phyloP scores from a whole-genome alignment of 1,140 invertebrate genomes.

The Cydia splendana region DNA sequence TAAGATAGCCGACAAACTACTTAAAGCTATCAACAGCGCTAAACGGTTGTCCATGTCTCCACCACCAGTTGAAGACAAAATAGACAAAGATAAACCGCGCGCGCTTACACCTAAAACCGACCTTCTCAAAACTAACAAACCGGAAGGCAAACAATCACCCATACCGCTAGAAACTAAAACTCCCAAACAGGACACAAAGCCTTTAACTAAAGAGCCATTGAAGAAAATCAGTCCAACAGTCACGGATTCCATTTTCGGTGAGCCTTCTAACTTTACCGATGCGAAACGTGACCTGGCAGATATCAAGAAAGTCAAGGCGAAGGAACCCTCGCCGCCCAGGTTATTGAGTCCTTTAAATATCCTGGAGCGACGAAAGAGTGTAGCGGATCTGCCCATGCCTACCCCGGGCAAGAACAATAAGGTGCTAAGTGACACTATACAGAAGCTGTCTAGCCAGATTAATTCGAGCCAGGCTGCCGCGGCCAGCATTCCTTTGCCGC shows the following conservation, averaged over 20 bases:
- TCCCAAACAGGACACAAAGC: conserved; percentile 57
- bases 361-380: conserved; percentile 68
- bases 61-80: conserved; percentile 58
- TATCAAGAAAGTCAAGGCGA: conserved; percentile 64
- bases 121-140: conserved; percentile 44
- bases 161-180: conserved; percentile 50
- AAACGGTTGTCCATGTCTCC: conserved; percentile 74
- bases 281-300: conserved; percentile 58
- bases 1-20: conserved; percentile 82
- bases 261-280: conserved; percentile 64
- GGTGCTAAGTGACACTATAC: conserved; percentile 82
- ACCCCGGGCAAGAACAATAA: conserved; percentile 80
- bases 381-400: conserved; percentile 57
- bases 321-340: conserved; percentile 60
- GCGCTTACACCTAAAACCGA: conserved; percentile 63
- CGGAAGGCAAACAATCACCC: conserved; percentile 58
- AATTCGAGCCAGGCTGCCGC: conserved; percentile 67
- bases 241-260: conserved; percentile 66
- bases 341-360: conserved; percentile 66
- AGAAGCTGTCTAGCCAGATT: conserved; percentile 80
- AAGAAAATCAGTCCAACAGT: conserved; percentile 56
- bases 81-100: conserved; percentile 29
- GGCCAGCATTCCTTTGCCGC: conserved; percentile 56
- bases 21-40: conserved; percentile 80
- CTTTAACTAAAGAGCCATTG: conserved; percentile 52